phyloP scores from a whole-genome alignment of 2,888 invertebrate genomes.

The Heliconius aoede region DNA sequence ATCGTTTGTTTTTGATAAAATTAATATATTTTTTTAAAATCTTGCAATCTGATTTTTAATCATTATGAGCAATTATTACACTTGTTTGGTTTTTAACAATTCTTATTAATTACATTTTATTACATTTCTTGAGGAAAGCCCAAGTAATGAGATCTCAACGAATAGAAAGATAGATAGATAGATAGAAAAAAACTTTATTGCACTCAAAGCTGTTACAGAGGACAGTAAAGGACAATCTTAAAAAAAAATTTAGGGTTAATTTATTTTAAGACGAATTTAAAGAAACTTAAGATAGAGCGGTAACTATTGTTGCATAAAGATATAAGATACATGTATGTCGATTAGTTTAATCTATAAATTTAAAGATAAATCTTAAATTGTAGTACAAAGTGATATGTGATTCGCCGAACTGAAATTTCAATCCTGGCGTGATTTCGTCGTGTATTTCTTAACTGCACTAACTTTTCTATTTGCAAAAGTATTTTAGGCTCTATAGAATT shows the following conservation, averaged over 20 bases:
- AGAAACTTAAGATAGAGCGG: background rate
- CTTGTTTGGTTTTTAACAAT: too few species aligned
- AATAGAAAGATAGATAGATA: background rate
- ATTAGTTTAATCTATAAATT: too few species aligned
- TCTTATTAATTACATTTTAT: too few species aligned
- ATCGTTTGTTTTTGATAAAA: too few species aligned
- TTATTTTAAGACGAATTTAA: background rate
- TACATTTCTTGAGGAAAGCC: too few species aligned
- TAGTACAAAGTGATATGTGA: constrained; percentile 16
- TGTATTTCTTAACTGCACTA: constrained; percentile 12
- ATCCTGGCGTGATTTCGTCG: constrained; percentile 22
- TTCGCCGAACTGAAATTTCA: constrained; percentile 31
- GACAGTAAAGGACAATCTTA: too few species aligned
- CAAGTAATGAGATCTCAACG: background rate
- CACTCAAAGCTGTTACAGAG: too few species aligned
- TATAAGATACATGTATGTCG: background rate
- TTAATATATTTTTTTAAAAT: too few species aligned
- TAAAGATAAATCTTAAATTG: background rate
- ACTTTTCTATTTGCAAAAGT: background rate
- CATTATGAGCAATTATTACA: too few species aligned
- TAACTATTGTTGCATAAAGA: background rate
- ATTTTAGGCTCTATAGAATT: constrained; percentile 1
- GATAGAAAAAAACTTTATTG: too few species aligned
- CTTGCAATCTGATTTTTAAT: too few species aligned
- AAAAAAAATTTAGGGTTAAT: too few species aligned